phyloP scores from a whole-genome alignment of 2,797 vertebrate species.

The Anguilla pacifica region DNA sequence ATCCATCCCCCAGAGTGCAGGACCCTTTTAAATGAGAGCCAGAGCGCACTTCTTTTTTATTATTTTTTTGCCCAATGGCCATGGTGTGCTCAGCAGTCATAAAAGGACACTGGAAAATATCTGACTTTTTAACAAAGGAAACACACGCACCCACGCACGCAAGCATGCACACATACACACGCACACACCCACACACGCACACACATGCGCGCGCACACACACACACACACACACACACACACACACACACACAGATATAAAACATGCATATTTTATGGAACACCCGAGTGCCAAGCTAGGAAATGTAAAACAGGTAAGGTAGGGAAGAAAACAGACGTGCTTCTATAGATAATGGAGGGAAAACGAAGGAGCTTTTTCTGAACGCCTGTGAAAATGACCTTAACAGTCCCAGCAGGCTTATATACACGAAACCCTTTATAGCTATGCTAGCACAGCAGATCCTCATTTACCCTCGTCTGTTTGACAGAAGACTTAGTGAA shows the following conservation, averaged over 20 bases:
- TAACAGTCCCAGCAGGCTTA: background rate
- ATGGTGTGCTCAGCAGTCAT: background rate
- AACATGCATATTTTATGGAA: background rate
- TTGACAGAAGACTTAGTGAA: background rate
- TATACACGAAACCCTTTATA: background rate
- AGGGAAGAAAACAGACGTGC: background rate
- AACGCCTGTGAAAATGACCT: background rate
- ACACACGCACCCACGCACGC: background rate
- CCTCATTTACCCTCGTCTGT: background rate
- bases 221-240: background rate
- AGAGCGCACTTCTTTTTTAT: background rate
- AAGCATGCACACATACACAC: background rate
- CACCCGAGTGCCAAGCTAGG: background rate
- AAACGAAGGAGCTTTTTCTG: background rate
- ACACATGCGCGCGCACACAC: background rate
- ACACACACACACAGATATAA: conserved; percentile 1
- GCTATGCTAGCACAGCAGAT: background rate
- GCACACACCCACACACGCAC: no score
- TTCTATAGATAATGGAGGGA: background rate
- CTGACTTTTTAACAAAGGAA: background rate
- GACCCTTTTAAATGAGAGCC: background rate
- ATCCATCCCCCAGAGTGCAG: background rate
- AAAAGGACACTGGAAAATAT: conserved; percentile 2
- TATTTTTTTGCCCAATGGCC: background rate
- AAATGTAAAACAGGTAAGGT: background rate